Base-by-base conservation (phyloP, 1,140 invertebrate genomes). In the Kradibia gibbosae region DNA sequence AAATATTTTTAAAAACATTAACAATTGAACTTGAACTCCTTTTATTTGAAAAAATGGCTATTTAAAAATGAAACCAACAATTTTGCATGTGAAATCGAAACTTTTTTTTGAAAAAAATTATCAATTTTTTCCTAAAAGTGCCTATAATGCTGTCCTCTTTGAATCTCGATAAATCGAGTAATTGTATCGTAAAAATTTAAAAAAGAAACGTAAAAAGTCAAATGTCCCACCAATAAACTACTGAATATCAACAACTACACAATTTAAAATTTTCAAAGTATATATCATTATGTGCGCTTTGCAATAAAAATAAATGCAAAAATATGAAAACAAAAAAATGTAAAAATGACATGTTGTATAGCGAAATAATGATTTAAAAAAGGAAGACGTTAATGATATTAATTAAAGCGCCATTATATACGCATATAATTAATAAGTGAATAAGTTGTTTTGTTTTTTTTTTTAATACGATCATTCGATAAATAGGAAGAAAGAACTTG, bases 91-190 rank as follows among this genome's bases (percentile, higher is more conserved):
- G 48, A 70, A 76, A 76, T 81, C 50, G 50, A 25, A 70, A 50
- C 65, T 70, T 31, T 42, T 75, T 67, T 17, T 67, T 60, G 22
- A 53, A 60, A 31, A 36, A 77, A 78, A 45, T 77, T 28, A 55
- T 45, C 22, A 28, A 71, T 67, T 82, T 86, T 88, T 87, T 88
- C 87, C 89, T 90, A 86, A 90, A 90, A 90, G 89, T 90, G 89
- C 89, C 89, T 90, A 90, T 75, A 82, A 82, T 85, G 89, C 89
- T 89, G 74, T 88, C 85, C 85, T 82, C 42, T 81, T 78, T 76
- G 34, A 84, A 77, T 81, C 53, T 83, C 57, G 62, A 20, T 7
- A 53, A 77, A 53, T 48, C 42, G 25, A 73, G 36, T 48, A 50
- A 76, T 67, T 83, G 22, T 60, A 55, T 76, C 34, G 36, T 71